Evolutionary conservation across 1,140 invertebrate genomes (phyloP), one percentile per base, ranked within the genome.

Genomic region (Melanaphis sacchari): DNA sequence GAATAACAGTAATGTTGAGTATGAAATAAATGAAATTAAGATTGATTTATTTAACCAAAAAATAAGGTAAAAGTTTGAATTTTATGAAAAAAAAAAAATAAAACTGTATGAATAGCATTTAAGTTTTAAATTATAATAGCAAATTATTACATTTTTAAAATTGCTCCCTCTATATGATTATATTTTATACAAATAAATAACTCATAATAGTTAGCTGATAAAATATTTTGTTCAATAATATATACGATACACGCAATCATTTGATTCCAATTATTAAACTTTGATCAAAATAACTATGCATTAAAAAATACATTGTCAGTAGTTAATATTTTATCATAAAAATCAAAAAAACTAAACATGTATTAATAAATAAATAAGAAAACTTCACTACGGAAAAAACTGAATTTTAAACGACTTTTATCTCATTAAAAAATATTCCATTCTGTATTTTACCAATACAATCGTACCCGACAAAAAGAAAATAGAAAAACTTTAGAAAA

Each of bases 291-390:
- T n/a, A n/a, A n/a, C 11, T 66, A 66, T 66, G 31, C 59, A n/a
- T 66, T 66, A 66, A 66, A 66, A 31, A 59, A 59, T 59, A n/a
- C n/a, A n/a, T n/a, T n/a, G n/a, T n/a, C n/a, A n/a, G n/a, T n/a
- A 59, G 26, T 59, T 59, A 15, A n/a, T 66, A 66, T 66, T 66
- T 66, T 66, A 66, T 66, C 59, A 66, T 66, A 66, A 66, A 66
- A 66, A n/a, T 66, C n/a, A n/a, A n/a, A 66, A 66, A 66, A 66
- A 31, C 31, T 66, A 66, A 66, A 66, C n/a, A 66, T 66, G 11
- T n/a, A 66, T 11, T 76, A n/a, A 76, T 76, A 76, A 66, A 66
- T 66, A 66, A 66, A 76, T 76, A 76, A 76, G 59, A n/a, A 76
- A 76, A 66, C 59, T 66, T 66, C 31, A 18, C 11, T 31, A n/a